A percentile compares a stretch with the other conserved stretches of the same genome.
Conservation (phyloP, 1,140 invertebrate species). For the Scaptomyza montana region DNA sequence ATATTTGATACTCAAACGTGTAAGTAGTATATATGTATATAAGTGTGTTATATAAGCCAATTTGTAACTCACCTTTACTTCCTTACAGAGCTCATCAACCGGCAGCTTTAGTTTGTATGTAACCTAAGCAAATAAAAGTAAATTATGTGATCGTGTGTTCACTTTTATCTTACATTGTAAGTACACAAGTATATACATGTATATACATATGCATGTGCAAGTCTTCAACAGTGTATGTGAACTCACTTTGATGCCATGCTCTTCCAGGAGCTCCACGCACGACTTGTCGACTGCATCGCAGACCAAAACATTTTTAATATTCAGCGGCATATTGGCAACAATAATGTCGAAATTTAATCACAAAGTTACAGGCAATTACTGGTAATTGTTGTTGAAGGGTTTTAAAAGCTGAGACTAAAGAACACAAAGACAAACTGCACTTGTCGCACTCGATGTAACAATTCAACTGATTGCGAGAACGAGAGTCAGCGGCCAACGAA, state of each 20-base stretch:
- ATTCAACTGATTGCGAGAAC: slow-evolving; percentile 54
- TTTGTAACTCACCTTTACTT: slow-evolving; percentile 90
- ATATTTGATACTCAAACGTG: not conserved
- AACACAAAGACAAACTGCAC: slow-evolving; percentile 20
- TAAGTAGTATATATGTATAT: not conserved
- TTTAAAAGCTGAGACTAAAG: slow-evolving; percentile 2
- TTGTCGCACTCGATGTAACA: slow-evolving; percentile 38
- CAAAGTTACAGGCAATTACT: slow-evolving; percentile 5
- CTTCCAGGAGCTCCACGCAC: slow-evolving; percentile 91
- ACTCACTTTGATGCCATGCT: slow-evolving; percentile 91
- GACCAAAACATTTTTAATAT: slow-evolving; percentile 91
- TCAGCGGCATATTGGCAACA: slow-evolving; percentile 79
- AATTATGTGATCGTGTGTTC: not conserved
- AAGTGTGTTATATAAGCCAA: slow-evolving; percentile 9
- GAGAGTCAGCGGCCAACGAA: slow-evolving; percentile 42
- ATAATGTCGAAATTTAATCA: not conserved
- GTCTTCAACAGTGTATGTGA: not conserved
- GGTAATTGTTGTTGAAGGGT: slow-evolving; percentile 1
- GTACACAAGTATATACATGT: not conserved
- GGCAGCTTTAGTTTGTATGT: slow-evolving; percentile 90
- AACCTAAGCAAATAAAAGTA: slow-evolving; percentile 54
- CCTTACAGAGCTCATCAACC: slow-evolving; percentile 92
- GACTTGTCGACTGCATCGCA: slow-evolving; percentile 95
- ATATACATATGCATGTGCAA: not conserved
- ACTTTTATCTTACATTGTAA: slow-evolving; percentile 6